Evolutionary conservation across 2,797 vertebrate species (phyloP).

Genomic region (Parotocinclus haroldoi): DNA sequence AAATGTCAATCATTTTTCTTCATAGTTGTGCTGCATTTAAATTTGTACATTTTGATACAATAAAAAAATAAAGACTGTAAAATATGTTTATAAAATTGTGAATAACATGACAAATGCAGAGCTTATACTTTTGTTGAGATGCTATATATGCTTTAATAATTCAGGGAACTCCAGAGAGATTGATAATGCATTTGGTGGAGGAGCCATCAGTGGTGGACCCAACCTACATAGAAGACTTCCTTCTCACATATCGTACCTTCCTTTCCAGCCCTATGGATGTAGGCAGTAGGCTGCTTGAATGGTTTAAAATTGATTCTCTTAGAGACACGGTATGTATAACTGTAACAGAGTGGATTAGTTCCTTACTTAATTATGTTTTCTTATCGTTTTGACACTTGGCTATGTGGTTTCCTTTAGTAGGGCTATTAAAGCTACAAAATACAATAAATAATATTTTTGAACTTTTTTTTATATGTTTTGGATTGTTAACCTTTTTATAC

Average conservation of each 20-base stretch:
- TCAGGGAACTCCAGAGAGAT: slow-evolving; percentile 90
- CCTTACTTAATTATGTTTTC: not conserved
- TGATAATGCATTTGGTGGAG: slow-evolving; percentile 96
- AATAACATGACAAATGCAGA: too few species aligned
- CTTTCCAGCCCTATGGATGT: slow-evolving; percentile 89
- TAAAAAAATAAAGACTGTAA: too few species aligned
- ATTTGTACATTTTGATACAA: too few species aligned
- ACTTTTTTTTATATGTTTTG: too few species aligned
- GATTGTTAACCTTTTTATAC: slow-evolving; percentile 38
- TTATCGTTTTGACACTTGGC: too few species aligned
- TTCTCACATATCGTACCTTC: slow-evolving; percentile 93
- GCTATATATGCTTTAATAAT: not conserved
- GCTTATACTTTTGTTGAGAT: too few species aligned
- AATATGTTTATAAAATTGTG: too few species aligned
- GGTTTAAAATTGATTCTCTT: slow-evolving; percentile 88
- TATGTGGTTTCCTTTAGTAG: too few species aligned
- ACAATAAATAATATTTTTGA: too few species aligned
- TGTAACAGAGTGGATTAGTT: not conserved
- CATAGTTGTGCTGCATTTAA: too few species aligned
- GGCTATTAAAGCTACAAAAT: too few species aligned
- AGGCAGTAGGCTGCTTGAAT: slow-evolving; percentile 87
- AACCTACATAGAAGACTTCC: slow-evolving; percentile 96
- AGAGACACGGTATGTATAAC: slow-evolving; percentile 84
- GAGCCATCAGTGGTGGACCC: slow-evolving; percentile 96
- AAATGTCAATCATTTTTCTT: too few species aligned